Evolutionary conservation across 2,113 vertebrate species (phyloP), one percentile per base, ranked within the genome.

Genomic region (Anolis carolinensis): DNA sequence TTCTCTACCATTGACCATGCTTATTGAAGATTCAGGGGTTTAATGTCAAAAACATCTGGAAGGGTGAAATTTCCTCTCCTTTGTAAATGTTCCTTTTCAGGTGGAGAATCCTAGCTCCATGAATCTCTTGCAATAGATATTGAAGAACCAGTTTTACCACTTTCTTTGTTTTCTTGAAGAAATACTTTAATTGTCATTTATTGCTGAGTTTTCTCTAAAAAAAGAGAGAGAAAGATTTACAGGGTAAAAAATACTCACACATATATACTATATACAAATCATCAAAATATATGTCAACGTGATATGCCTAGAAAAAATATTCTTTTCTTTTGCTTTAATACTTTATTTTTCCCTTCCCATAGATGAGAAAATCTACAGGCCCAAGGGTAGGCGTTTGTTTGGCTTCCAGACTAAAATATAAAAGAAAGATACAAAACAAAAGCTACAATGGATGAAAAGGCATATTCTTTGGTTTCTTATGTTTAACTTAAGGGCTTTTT

Each of bases 201-300:
- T 86, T 86, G 85, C 36, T 81, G 39, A 34, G 72, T 81, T 86
- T 86, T 74, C 48, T 80, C 78, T 80, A 32, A 74, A 81, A 86
- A 86, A 74, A 73, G 20, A 70, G 21, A 79, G 74, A 48, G 13
- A 80, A 73, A 75, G 79, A 81, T 81, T 81, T 86, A 81, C 79
- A 86, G 79, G 79, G 81, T 75, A 86, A 86, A 86, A 86, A 86
- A 86, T 52, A 36, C 65, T n/a, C 36, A 27, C 71, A 73, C 79
- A 75, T 65, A 86, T 86, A 80, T 80, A 80, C 70, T 86, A 86
- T 86, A 74, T 86, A 86, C 85, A 86, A 80, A 81, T 70, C 79
- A 74, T 86, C 71, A 75, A 86, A 81, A 81, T 75, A 74, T 59
- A 86, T 36, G 59, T 81, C 55, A 25, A 23, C 21, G 34, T 75